These are phyloP conservation scores for Burhinus bistriatus DNA, from an alignment of 2,113 vertebrate species.

Conservation along the genomic window DNA sequence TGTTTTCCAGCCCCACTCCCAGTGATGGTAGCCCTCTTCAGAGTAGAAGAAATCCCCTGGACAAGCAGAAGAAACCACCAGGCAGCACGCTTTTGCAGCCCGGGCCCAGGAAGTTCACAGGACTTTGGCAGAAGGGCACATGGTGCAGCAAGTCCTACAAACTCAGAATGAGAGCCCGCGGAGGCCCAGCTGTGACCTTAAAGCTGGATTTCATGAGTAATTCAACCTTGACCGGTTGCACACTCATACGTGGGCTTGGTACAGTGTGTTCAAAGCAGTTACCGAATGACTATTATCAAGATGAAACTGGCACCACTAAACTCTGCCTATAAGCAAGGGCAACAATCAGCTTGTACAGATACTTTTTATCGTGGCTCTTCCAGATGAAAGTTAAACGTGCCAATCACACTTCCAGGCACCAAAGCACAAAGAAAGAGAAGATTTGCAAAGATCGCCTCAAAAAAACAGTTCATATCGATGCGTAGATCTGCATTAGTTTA, in stretches of 20 bases:
- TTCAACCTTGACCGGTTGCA: background rate
- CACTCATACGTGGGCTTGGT: background rate
- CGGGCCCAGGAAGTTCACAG: background rate
- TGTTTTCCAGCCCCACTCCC: background rate
- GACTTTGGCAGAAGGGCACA: background rate
- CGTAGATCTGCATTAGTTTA: background rate
- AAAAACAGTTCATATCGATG: background rate
- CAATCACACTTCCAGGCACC: background rate
- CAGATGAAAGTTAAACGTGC: fast-evolving
- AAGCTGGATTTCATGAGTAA: background rate
- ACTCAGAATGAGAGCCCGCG: background rate
- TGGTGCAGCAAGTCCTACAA: background rate
- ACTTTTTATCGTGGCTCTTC: background rate
- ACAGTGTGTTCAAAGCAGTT: background rate
- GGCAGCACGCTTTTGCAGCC: background rate
- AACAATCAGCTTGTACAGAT: background rate
- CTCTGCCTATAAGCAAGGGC: background rate
- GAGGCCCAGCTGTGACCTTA: background rate
- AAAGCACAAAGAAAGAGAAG: background rate
- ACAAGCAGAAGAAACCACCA: background rate
- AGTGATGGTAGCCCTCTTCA: background rate
- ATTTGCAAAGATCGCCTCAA: background rate
- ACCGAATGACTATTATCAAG: background rate
- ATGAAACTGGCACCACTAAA: background rate
- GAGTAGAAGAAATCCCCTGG: background rate